Percentiles rank a stretch among this genome's conserved stretches.
Conservation (phyloP, 2,888 invertebrate genomes). For the Drosophila trichaetosa region DNA sequence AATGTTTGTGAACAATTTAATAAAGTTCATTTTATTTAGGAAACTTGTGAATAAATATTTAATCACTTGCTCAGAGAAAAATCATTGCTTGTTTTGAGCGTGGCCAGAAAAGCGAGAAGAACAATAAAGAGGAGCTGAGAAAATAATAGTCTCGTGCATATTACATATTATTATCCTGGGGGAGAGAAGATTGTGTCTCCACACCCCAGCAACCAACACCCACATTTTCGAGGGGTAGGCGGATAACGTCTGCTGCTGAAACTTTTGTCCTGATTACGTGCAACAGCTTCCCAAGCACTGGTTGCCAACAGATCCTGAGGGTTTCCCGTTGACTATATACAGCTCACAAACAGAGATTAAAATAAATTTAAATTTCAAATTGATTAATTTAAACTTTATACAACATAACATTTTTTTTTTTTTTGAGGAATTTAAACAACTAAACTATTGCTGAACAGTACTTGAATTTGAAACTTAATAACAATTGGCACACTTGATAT, state of each 20-base stretch:
- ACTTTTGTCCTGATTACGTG: neutral
- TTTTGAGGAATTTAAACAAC: neutral
- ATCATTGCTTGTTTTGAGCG: neutral
- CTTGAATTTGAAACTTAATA: neutral
- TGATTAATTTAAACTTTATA: neutral
- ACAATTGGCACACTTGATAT: neutral
- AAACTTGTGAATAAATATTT: neutral
- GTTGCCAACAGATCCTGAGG: neutral
- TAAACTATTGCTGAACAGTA: neutral
- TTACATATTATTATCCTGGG: neutral
- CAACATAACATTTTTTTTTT: neutral
- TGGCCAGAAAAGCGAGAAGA: neutral
- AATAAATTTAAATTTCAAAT: neutral
- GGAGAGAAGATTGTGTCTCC: neutral
- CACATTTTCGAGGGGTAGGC: neutral
- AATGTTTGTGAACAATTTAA: neutral
- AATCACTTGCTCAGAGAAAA: neutral
- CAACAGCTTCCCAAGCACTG: neutral
- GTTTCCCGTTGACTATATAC: neutral
- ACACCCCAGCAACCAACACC: neutral
- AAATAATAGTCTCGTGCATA: neutral
- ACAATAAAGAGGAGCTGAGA: neutral
- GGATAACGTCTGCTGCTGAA: neutral
- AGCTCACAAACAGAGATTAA: neutral
- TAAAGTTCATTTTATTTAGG: neutral